Evolutionary conservation across 1,140 invertebrate genomes (phyloP).

Genomic region (Drosophila nasuta): DNA sequence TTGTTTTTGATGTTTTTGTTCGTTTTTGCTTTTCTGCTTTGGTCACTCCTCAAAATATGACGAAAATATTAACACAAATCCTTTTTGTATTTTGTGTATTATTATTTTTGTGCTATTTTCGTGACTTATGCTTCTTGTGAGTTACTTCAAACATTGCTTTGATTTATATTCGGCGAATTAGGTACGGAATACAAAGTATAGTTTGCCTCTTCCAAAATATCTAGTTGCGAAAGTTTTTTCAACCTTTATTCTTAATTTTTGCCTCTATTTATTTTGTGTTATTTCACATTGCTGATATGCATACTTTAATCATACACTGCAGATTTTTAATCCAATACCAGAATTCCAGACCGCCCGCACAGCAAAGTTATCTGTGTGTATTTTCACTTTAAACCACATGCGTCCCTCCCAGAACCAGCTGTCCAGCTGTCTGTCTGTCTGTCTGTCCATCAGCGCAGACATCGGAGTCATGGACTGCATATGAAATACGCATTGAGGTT

Average conservation of each 20-base stretch:
- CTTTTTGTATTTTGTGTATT: conserved; percentile 19
- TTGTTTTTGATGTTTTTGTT: conserved; percentile 69
- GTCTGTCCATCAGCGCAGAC: conserved; percentile 62
- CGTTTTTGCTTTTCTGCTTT: conserved; percentile 12
- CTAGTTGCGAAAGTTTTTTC: too few species aligned
- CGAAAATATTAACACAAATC: conserved; percentile 46
- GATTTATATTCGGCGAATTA: too few species aligned
- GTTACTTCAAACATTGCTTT: background rate
- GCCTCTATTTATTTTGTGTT: background rate
- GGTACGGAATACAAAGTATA: too few species aligned
- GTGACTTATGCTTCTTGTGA: conserved; percentile 60
- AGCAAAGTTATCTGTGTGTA: conserved; percentile 11
- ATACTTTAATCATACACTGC: conserved; percentile 9
- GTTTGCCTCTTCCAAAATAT: too few species aligned
- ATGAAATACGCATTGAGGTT: conserved; percentile 57
- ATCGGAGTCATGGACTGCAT: conserved; percentile 66
- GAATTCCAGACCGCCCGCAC: conserved; percentile 31
- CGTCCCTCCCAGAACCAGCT: background rate
- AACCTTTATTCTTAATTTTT: background rate
- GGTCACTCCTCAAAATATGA: conserved; percentile 25
- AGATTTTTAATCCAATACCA: conserved; percentile 16
- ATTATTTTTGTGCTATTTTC: conserved; percentile 20
- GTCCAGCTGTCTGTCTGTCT: background rate
- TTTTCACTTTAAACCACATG: background rate
- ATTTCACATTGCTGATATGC: background rate